Conservation (phyloP, 37 sponge, comb jelly and placozoan genomes). For the Amphimedon queenslandica region DNA sequence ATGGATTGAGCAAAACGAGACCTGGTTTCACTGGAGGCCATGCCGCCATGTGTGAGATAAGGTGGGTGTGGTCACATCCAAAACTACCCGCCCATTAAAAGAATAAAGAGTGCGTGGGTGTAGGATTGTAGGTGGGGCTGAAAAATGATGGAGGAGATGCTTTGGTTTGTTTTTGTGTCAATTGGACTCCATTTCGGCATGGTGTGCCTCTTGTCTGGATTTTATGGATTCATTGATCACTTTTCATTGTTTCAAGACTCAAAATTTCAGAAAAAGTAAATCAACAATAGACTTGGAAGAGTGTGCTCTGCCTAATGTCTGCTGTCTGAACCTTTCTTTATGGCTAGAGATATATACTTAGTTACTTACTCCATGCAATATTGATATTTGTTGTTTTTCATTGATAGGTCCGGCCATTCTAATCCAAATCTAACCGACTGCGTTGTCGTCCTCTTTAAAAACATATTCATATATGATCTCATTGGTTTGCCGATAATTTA, state of each 20-base stretch:
- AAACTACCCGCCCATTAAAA: no score
- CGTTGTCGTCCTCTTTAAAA: no score
- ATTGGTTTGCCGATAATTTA: no score
- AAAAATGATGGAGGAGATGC: constrained; percentile 8
- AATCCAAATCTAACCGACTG: no score
- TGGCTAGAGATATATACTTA: no score
- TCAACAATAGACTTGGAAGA: background rate
- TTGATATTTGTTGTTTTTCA: no score
- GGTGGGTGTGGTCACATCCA: constrained; percentile 2
- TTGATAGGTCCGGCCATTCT: no score
- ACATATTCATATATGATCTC: no score
- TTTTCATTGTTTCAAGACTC: constrained; percentile 28
- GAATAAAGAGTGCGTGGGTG: no score
- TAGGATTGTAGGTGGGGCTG: constrained; percentile 18
- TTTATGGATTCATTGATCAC: constrained; percentile 12
- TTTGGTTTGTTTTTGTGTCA: constrained; percentile 11
- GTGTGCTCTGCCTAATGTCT: no score
- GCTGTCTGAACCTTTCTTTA: no score
- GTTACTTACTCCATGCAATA: no score
- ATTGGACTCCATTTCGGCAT: constrained; percentile 6
- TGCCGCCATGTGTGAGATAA: background rate
- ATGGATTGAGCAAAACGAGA: constrained; percentile 6
- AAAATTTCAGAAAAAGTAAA: constrained; percentile 25
- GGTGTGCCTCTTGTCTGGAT: background rate
- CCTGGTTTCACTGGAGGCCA: background rate